Evolutionary conservation across 2,797 vertebrate species (phyloP), one percentile per base, ranked within the genome.

Genomic region (Tragopan temminckii): DNA sequence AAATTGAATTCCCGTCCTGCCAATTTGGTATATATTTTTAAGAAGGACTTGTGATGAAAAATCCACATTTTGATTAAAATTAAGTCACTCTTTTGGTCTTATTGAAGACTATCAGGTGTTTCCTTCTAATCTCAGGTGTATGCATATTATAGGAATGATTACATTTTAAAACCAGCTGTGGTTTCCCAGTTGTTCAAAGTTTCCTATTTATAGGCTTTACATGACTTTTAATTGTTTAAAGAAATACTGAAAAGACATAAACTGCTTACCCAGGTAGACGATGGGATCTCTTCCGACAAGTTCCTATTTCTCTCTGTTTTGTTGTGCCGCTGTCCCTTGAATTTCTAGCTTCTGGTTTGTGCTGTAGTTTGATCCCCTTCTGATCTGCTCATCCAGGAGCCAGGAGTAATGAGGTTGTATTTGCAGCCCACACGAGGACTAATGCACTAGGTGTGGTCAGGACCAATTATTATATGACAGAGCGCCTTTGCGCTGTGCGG

Each of bases 371-470:
- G 95, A 57, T 94, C 81, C 71, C 36, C 61, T 95, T 71, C 93
- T 11, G 77, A 23, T 75, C 31, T 25, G 77, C 89, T 93, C 31
- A 38, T 80, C 72, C 2, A n/a, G 79, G 88, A 96, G 93, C 69
- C 71, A 5, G 95, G 24, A 66, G 94, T 83, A 64, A 89, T 77
- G 94, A 94, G 86, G 88, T 74, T 88, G 93, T 91, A 86, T 95
- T 94, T 97, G 93, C 97, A 97, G 96, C 97, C 97, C 95, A 89
- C 95, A 64, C 18, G 77, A 96, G 96, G 97, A 78, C 97, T 98
- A 96, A 94, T 97, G 96, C 97, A 93, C 97, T 97, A 98, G 99
- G 99, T 99, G 99, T 99, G 98, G 99, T 98, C 98, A 97, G 88
- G 96, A 96, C 97, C 97, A 97, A 35, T 95, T 96, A 97, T 97